A percentile compares a stretch with the other conserved stretches of the same genome.
phyloP scores from a whole-genome alignment of 2,888 invertebrate genomes.

The Ischnus inquisitorius region DNA sequence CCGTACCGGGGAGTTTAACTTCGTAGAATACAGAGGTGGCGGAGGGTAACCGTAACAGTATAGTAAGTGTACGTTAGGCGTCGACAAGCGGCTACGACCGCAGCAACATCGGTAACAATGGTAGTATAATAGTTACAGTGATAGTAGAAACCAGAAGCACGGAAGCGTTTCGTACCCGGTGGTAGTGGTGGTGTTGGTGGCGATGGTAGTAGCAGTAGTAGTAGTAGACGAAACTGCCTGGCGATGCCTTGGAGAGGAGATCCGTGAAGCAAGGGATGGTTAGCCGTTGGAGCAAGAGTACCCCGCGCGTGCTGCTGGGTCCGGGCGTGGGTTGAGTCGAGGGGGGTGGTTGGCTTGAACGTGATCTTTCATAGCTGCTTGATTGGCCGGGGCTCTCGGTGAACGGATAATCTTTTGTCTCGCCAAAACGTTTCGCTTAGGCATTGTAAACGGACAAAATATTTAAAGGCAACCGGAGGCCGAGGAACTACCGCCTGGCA shows the following conservation, averaged over 20 bases:
- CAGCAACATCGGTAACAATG: conserved; percentile 45
- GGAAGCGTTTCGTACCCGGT: background rate
- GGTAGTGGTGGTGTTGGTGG: background rate
- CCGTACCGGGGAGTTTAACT: conserved; percentile 27
- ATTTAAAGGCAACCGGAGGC: conserved; percentile 77
- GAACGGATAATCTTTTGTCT: conserved; percentile 80
- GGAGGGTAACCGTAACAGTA: conserved; percentile 41
- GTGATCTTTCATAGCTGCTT: conserved; percentile 85
- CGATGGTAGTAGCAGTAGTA: background rate
- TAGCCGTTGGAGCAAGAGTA: conserved; percentile 18
- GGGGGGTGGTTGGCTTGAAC: conserved; percentile 77
- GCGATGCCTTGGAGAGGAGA: conserved; percentile 14
- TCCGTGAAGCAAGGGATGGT: conserved; percentile 17
- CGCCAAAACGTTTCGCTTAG: background rate
- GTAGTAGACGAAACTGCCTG: conserved; percentile 46
- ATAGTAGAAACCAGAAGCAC: conserved; percentile 15
- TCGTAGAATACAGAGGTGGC: conserved; percentile 23
- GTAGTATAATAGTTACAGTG: conserved; percentile 38
- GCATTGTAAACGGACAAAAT: conserved; percentile 77
- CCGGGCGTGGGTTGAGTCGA: conserved; percentile 73
- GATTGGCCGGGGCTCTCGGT: conserved; percentile 79
- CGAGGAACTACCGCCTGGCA: conserved; percentile 11
- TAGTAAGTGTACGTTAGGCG: conserved; percentile 31
- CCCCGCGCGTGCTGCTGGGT: conserved; percentile 71
- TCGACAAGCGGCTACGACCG: conserved; percentile 44